A percentile compares a stretch with the other conserved stretches of the same genome.
phyloP scores from a whole-genome alignment of 2,888 invertebrate species.

The Tinea pellionella region DNA sequence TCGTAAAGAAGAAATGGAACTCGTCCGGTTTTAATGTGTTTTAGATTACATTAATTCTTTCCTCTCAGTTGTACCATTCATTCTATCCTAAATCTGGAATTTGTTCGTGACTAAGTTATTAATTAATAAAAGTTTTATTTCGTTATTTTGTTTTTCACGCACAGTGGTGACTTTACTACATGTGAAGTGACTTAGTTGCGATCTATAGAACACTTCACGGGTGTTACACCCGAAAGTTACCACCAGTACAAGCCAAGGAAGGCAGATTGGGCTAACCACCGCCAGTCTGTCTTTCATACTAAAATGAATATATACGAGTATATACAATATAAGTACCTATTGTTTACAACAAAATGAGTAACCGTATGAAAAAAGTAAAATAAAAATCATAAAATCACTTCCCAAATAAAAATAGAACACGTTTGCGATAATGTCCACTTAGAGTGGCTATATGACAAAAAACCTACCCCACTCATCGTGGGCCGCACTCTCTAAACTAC shows the following conservation, averaged over 20 bases:
- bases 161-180: too few species aligned
- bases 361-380: background rate
- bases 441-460: constrained; percentile 6
- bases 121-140: background rate
- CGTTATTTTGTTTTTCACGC: too few species aligned
- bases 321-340: too few species aligned
- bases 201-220: too few species aligned
- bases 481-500: constrained; percentile 11
- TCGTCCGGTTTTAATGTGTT: background rate
- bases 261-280: too few species aligned
- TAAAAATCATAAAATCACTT: background rate
- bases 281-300: too few species aligned
- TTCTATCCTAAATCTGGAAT: background rate
- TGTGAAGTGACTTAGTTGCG: too few species aligned
- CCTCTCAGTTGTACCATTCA: background rate
- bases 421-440: constrained; percentile 10
- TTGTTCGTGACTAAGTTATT: background rate
- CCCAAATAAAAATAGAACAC: background rate
- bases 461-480: constrained; percentile 1
- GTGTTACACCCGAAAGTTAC: too few species aligned
- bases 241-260: too few species aligned
- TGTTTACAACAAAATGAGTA: background rate
- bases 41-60: constrained; percentile 10
- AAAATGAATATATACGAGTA: too few species aligned
- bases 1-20: constrained; percentile 5